Percentiles rank a stretch among this genome's conserved stretches.
Conservation (phyloP, 2,113 vertebrate genomes). For the Pterocles orientalis region DNA sequence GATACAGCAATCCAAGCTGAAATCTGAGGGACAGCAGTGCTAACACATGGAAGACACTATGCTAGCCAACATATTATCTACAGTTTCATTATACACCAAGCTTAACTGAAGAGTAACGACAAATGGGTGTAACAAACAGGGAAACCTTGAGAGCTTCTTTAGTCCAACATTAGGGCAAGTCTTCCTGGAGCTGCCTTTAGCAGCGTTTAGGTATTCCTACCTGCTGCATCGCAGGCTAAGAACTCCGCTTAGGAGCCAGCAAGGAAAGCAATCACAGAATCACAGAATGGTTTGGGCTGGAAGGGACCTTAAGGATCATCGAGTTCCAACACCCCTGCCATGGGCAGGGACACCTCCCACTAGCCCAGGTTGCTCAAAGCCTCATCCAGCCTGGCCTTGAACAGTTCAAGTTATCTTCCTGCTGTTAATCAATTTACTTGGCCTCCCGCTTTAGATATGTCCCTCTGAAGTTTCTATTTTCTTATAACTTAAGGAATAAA, state of each 20-base stretch:
- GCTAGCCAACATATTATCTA: background rate
- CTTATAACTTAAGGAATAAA: background rate
- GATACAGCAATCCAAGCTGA: background rate
- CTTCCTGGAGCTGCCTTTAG: background rate
- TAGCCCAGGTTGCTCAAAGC: no score
- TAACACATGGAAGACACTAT: background rate
- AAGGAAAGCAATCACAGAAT: background rate
- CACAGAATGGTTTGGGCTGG: no score
- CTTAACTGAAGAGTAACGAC: background rate
- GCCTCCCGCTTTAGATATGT: background rate
- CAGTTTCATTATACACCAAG: background rate
- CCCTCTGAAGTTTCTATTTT: background rate
- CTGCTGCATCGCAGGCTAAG: background rate
- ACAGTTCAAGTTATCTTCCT: background rate
- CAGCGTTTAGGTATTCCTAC: background rate
- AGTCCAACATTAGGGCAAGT: background rate
- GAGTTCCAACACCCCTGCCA: no score
- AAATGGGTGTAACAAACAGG: background rate
- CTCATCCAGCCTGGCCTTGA: no score
- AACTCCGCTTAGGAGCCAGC: background rate
- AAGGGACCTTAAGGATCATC: no score
- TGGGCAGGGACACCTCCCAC: no score
- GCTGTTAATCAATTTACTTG: background rate
- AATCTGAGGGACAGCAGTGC: background rate
- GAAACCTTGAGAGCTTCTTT: background rate